A percentile compares a stretch with the other conserved stretches of the same genome.
Evolutionary conservation across 2,888 invertebrate genomes (phyloP).

Genomic region (Desoria tigrina): DNA sequence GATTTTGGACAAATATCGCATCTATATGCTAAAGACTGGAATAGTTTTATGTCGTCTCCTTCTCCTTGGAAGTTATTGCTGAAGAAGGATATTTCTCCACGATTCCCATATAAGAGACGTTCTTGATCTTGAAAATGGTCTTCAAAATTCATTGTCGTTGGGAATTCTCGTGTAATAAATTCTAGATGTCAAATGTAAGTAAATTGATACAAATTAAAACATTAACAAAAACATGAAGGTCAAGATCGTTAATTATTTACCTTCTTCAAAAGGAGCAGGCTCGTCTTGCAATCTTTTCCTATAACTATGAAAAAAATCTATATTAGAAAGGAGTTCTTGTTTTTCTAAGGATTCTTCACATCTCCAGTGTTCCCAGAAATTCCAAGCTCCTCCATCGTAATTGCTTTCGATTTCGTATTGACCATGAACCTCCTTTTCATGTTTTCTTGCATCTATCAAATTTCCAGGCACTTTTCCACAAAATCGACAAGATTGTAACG

Average conservation of each 20-base stretch:
- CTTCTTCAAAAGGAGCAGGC: conserved; percentile 9
- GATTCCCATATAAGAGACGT: no score
- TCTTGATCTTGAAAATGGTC: no score
- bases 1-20: conserved; percentile 36
- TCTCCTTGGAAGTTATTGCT: no score
- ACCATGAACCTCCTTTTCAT: conserved; percentile 40
- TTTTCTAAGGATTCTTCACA: conserved; percentile 36
- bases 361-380: conserved; percentile 36
- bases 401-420: conserved; percentile 24
- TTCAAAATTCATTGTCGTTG: no score
- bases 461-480: conserved; percentile 38
- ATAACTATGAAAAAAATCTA: conserved; percentile 36
- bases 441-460: conserved; percentile 22
- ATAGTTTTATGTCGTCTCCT: conserved; percentile 3
- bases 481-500: conserved; percentile 39
- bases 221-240: no score
- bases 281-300: conserved; percentile 5
- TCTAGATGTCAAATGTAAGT: no score
- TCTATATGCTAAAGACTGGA: conserved; percentile 21
- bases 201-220: no score
- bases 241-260: background rate
- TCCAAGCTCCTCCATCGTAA: conserved; percentile 41
- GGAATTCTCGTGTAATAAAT: no score
- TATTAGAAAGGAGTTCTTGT: conserved; percentile 28
- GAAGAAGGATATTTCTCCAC: background rate